A percentile compares a stretch with the other conserved stretches of the same genome.
Evolutionary conservation across 2,113 vertebrate genomes (phyloP).

Genomic region (cat (Felis catus)): F.catus_Fca126_mat1.0 CM031411.1:38367501-38368000

Average conservation of each 20-base stretch:
- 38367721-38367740: background rate
- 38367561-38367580: too few species aligned
- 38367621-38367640: background rate
- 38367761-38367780: background rate
- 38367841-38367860: background rate
- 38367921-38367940: background rate
- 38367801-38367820: background rate
- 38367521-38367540: too few species aligned
- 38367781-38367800: background rate
- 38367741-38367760: background rate
- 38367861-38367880: background rate
- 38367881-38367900: constrained; percentile 46
- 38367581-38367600: too few species aligned
- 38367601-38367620: background rate
- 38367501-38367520: too few species aligned
- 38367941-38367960: constrained; percentile 15
- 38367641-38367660: background rate
- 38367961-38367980: background rate
- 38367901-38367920: constrained; percentile 3
- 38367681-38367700: background rate
- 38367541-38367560: too few species aligned
- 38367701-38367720: background rate
- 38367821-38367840: background rate
- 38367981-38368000: background rate
- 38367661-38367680: background rate